Evolutionary conservation across 2,888 invertebrate species (phyloP), one percentile per base, ranked within the genome.

Genomic region (Litoditis marina): DNA sequence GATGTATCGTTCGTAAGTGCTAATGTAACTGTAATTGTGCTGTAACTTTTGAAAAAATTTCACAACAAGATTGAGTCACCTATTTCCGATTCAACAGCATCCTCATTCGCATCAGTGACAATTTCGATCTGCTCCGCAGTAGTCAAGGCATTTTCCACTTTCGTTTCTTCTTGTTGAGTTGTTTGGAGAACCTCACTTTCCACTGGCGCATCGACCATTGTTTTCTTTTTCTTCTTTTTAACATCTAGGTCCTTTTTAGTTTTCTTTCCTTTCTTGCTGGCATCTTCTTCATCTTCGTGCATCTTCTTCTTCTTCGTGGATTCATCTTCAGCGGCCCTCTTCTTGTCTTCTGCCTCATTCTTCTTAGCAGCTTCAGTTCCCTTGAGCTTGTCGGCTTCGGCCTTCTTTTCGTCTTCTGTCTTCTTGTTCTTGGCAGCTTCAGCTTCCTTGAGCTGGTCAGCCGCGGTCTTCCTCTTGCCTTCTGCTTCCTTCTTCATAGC

Each of bases 241-340:
- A 46, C 27, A 19, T n/a, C 39, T 19, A 7, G 31, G 28, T 59
- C 39, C 4, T 34, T 19, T n/a, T 57, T 56, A 8, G 22, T 28
- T 28, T 46, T 49, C 5, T 36, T 31, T 5, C 7, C 52, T 31
- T 59, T 55, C 49, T 54, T n/a, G n/a, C 31, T 36, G 11, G 51
- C 46, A 25, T 39, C 47, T 8, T n/a, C 51, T 1, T 25, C 56
- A 32, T 51, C 32, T 3, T 42, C 42, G 19, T 19, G n/a, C 4
- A 19, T 19, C 42, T 42, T 3, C 11, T 42, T 42, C 11, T 42
- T 19, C 11, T 42, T 46, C 30, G 36, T 25, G 13, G 11, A 51
- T 16, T 22, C 60, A 11, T 71, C 66, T 42, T 65, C 66, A 32
- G 57, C 57, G 16, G 50, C 59, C 19, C 42, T 44, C 46, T 69